Evolutionary conservation across 1,140 invertebrate genomes (phyloP).

Genomic region (Papilio helenus): DNA sequence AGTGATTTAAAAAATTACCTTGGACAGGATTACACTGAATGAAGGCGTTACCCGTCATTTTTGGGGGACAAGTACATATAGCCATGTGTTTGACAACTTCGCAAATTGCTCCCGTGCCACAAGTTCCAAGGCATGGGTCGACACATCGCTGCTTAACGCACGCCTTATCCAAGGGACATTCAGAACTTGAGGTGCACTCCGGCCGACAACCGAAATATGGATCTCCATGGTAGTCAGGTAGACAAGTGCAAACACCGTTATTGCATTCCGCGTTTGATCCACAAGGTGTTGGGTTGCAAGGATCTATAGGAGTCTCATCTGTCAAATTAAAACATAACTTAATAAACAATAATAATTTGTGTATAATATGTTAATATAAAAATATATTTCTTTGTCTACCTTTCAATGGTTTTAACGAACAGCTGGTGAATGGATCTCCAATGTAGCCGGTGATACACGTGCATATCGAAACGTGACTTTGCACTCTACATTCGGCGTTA

Average conservation of each 20-base stretch:
- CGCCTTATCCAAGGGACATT: constrained; percentile 88
- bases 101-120: constrained; percentile 89
- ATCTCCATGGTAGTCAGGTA: constrained; percentile 88
- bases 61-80: constrained; percentile 87
- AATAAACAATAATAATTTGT: constrained; percentile 1
- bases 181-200: constrained; percentile 88
- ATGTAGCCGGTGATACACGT: constrained; percentile 87
- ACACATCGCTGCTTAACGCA: constrained; percentile 88
- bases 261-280: constrained; percentile 90
- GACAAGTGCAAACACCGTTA: constrained; percentile 90
- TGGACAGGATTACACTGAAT: constrained; percentile 84
- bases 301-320: constrained; percentile 79
- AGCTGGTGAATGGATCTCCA: constrained; percentile 88
- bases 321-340: constrained; percentile 47
- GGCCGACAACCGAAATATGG: constrained; percentile 87
- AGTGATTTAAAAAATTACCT: constrained; percentile 73
- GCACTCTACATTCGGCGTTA: constrained; percentile 89
- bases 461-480: constrained; percentile 89
- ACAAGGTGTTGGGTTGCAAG: constrained; percentile 85
- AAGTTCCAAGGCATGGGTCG: constrained; percentile 88
- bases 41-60: constrained; percentile 89
- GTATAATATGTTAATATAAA: constrained; percentile 24
- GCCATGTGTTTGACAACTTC: constrained; percentile 89
- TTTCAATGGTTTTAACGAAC: constrained; percentile 81
- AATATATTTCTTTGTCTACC: constrained; percentile 62